These are phyloP conservation scores for Bellardia bayeri DNA, from an alignment of 2,888 invertebrate species.

Conservation along the genomic window DNA sequence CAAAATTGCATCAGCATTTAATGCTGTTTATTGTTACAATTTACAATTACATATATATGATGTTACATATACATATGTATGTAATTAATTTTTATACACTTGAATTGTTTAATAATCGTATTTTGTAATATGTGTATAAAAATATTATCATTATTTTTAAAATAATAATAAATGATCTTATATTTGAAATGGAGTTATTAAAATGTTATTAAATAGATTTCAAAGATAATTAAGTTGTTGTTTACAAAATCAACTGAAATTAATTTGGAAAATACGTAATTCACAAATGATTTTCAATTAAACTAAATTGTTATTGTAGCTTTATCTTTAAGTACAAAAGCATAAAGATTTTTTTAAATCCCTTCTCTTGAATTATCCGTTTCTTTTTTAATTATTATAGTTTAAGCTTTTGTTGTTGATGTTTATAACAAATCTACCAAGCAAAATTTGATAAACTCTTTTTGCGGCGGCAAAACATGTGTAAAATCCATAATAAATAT, in stretches of 20 bases:
- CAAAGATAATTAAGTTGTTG: background rate
- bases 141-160: background rate
- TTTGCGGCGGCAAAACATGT: background rate
- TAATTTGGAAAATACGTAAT: too few relatives aligned
- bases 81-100: constrained; percentile 11
- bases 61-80: background rate
- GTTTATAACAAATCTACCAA: too few relatives aligned
- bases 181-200: constrained; percentile 18
- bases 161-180: constrained; percentile 9
- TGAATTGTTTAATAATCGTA: constrained; percentile 1
- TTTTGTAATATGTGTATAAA: background rate
- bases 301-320: too few relatives aligned
- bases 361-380: too few relatives aligned
- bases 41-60: background rate
- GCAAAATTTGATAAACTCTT: background rate
- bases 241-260: background rate
- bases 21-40: background rate
- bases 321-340: too few relatives aligned
- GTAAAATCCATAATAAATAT: too few relatives aligned
- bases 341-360: too few relatives aligned
- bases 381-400: too few relatives aligned
- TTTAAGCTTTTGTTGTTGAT: too few relatives aligned
- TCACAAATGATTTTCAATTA: too few relatives aligned
- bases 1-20: background rate
- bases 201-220: background rate